Evolutionary conservation across 2,113 vertebrate genomes (phyloP).

Genomic region (Pomatorhinus ruficollis): DNA sequence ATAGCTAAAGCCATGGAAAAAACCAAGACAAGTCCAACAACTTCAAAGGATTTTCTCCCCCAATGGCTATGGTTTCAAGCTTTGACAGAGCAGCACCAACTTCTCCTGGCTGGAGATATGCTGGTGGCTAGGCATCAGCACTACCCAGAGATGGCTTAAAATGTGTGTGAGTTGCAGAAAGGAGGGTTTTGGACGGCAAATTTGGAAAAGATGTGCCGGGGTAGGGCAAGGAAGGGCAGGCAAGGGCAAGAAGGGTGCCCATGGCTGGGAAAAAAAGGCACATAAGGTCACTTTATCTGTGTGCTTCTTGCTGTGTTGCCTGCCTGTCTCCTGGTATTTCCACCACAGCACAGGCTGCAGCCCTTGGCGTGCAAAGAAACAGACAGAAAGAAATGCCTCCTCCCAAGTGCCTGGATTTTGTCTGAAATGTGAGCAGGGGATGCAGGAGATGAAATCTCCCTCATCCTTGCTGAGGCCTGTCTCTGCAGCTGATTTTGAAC

Average conservation of each 20-base stretch:
- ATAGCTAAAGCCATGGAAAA: background rate
- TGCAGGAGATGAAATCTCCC: constrained; percentile 13
- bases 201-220: background rate
- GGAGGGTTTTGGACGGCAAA: background rate
- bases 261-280: background rate
- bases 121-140: background rate
- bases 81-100: background rate
- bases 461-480: constrained; percentile 3
- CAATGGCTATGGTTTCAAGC: background rate
- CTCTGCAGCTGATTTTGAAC: constrained; percentile 16
- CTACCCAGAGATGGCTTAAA: background rate
- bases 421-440: background rate
- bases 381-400: background rate
- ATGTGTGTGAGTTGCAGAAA: background rate
- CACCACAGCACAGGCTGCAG: background rate
- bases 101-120: background rate
- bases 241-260: background rate
- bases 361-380: background rate
- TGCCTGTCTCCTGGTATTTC: background rate
- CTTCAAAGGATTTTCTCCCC: background rate
- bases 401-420: background rate
- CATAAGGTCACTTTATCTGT: background rate
- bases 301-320: background rate
- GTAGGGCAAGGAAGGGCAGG: background rate
- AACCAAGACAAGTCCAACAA: background rate